phyloP scores from a whole-genome alignment of 2,888 invertebrate genomes.

The Sinelater perroti region DNA sequence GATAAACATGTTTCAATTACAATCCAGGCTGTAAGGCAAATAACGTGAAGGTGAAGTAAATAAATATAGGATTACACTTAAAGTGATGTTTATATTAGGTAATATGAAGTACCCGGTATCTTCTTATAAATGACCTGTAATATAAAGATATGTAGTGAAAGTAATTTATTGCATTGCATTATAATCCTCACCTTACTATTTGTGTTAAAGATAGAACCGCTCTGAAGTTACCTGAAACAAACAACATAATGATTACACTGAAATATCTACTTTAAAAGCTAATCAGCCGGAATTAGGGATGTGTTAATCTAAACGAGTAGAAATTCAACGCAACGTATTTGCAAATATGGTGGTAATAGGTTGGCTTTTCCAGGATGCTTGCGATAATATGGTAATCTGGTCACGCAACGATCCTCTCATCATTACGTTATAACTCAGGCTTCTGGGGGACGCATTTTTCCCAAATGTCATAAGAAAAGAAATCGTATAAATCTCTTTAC shows the following conservation, averaged over 20 bases:
- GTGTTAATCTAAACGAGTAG: conserved; percentile 29
- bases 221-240: not conserved
- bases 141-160: too few relatives aligned
- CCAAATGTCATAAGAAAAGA: conserved; percentile 9
- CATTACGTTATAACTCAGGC: conserved; percentile 30
- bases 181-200: too few relatives aligned
- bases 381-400: conserved; percentile 33
- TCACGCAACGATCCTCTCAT: conserved; percentile 31
- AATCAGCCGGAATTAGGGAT: too few relatives aligned
- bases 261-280: conserved; percentile 1
- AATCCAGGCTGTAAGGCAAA: too few relatives aligned
- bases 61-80: too few relatives aligned
- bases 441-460: conserved; percentile 17
- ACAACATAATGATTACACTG: not conserved
- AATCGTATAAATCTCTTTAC: conserved; percentile 21
- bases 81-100: too few relatives aligned
- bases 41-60: too few relatives aligned
- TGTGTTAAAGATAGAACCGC: too few relatives aligned
- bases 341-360: conserved; percentile 34
- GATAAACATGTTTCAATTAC: not conserved
- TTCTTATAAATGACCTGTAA: too few relatives aligned
- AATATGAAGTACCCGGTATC: too few relatives aligned
- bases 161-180: too few relatives aligned
- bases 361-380: conserved; percentile 31
- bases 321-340: conserved; percentile 27